Base-by-base conservation (phyloP, 1,140 invertebrate genomes). In the Drosophila sturtevanti region DNA sequence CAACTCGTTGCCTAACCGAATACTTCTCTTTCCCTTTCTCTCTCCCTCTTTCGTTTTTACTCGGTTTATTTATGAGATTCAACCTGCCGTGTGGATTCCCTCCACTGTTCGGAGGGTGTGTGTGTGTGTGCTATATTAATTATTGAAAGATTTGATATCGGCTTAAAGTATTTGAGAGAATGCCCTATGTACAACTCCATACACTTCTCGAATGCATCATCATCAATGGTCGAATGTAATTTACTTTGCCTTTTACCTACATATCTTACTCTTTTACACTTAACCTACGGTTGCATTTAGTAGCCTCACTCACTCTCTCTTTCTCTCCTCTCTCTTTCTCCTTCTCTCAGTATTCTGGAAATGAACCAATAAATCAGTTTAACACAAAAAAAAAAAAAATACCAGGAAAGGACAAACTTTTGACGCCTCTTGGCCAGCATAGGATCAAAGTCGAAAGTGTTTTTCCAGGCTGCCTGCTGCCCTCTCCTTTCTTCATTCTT, bases 361-460 rank as follows among this genome's bases (percentile, higher is more conserved):
- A 87, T 82, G 84, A 86, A 86, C 82, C 84, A 89, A 86, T 86
- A 89, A 86, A 86, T 86, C 82, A 87, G 82, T 82, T 86, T 86
- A 87, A 59, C 62, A 69, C 37, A 59, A 68, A 70, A 62, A 62
- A 70, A 67, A 41, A 64, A 54, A 16, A 52, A 34, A 48, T 68
- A 16, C 11, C 41, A 48, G 63, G 75, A 48, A 75, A 70, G 79
- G 82, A 64, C 76, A 70, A 87, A 82, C 79, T 82, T 87, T 80
- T 86, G 79, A 85, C 63, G 69, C 66, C 56, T 61, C 64, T 51
- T 65, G 51, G 34, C n/a, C 64, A 54, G 59, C 72, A 68, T 52
- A 61, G 55, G 69, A 63, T 78, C 52, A 64, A 79, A 79, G 63
- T 72, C 66, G 59, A 86, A 85, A 85, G 81, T 74, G 66, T 77